A percentile compares a stretch with the other conserved stretches of the same genome.
Conservation (phyloP, 2,797 vertebrate genomes). For the Ceyx erithaca region DNA sequence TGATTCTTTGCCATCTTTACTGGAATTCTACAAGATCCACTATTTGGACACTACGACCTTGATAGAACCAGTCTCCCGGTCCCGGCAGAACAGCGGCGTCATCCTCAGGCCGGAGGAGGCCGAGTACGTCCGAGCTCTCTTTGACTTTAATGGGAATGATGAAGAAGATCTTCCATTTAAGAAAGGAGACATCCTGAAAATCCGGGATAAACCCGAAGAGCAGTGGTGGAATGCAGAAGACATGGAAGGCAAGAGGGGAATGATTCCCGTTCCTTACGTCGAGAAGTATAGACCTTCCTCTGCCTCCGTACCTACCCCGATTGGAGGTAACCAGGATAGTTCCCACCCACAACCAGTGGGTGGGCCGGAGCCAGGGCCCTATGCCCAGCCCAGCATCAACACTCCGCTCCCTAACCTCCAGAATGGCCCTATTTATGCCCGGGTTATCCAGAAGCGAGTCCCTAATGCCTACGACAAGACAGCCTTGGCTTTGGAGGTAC, state of each 20-base stretch:
- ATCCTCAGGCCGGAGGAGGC: constrained; percentile 89
- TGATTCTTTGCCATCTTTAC: constrained; percentile 92
- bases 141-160: constrained; percentile 97
- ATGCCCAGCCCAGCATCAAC: constrained; percentile 93
- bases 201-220: constrained; percentile 98
- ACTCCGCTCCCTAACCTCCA: constrained; percentile 98
- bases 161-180: constrained; percentile 98
- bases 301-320: constrained; percentile 82
- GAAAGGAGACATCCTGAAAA: constrained; percentile 94
- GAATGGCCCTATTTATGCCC: constrained; percentile 97
- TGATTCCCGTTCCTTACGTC: constrained; percentile 98
- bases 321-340: constrained; percentile 91
- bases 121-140: constrained; percentile 94
- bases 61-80: constrained; percentile 94
- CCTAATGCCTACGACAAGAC: constrained; percentile 99
- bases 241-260: constrained; percentile 91
- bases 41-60: constrained; percentile 99
- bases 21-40: constrained; percentile 99
- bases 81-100: constrained; percentile 87
- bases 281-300: constrained; percentile 94
- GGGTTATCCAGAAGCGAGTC: constrained; percentile 98
- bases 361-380: constrained; percentile 93
- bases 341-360: constrained; percentile 88
- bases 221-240: constrained; percentile 99
- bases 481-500: constrained; percentile 98